Base-by-base conservation (phyloP, 2,888 invertebrate genomes). In the Lasioglossum lativentre region DNA sequence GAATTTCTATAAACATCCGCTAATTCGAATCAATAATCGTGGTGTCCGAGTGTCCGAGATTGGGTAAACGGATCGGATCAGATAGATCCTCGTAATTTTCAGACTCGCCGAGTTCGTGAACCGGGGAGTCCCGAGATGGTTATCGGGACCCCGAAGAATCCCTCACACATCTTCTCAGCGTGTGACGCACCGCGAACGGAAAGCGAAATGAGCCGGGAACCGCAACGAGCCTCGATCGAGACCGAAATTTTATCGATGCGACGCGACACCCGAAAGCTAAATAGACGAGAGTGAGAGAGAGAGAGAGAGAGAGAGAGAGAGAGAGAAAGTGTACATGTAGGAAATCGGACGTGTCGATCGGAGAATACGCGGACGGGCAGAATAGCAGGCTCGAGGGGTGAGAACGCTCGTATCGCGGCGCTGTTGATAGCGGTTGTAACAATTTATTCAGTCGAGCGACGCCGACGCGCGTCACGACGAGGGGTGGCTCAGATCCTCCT, bases 401-500 rank as follows among this genome's bases (percentile, higher is more conserved):
- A 10, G 73, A 81, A 73, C 63, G 75, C 80, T 80, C 71, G 80
- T 86, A 86, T 87, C 82, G 80, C 80, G 78, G 84, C 76, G 87
- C 83, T 79, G 86, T 91, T 86, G 90, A 88, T 87, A 90, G 87
- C 82, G 87, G 87, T 87, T 87, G 90, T 91, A 93, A 93, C 92
- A 93, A 93, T 93, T 93, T 93, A 91, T 92, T 92, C 92, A 90
- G 89, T 90, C 91, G 90, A 88, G 86, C 77, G 77, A 83, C 77
- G 81, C 30, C 73, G 59, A 83, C 75, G 85, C 63, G 63, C 81
- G 83, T 83, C 86, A 74, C 84, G 83, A 83, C 76, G 85, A 82
- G 79, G 52, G 80, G 34, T 80, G 79, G 52, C 78, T 40, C 82
- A 56, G 83, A 82, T 86, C 88, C 87, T 87, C 47, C 34, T 68